Evolutionary conservation across 2,113 vertebrate species (phyloP), one percentile per base, ranked within the genome.

Genomic region (Taurulus bubalis): DNA sequence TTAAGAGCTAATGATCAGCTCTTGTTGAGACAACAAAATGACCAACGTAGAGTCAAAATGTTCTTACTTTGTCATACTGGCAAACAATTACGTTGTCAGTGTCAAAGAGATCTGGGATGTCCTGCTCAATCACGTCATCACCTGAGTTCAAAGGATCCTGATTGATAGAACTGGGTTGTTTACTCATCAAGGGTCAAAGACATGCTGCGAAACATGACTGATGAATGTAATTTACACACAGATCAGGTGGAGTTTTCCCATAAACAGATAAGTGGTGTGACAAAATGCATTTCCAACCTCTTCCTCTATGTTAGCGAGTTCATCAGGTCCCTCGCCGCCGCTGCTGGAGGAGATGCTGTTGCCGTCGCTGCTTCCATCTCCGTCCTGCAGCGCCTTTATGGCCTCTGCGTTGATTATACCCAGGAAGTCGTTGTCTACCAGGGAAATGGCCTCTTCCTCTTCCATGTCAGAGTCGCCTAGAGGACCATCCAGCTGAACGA

Each of bases 91-190:
- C 95, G 40, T 99, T 98, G 85, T 99, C 96, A 0, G 97, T 98
- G 87, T 99, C 98, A 93, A 99, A 99, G 81, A 99, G 94, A 91
- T 99, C 98, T 6, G 97, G 95, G 80, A 95, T 95, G 80, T 99
- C 98, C 91, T 99, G 98, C 56, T 99, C 98, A 63, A 98, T 97
- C 81, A 98, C 96, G 59, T 99, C 98, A 83, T 99, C 98, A 20
- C 94, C 96, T 22, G 98, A 99, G 94, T 99, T 99, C 86, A 99
- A 90, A 69, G 98, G 97, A 85, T 99, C 98, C 98, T 99, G 88
- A 71, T 38, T 0, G 38, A 62, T 8, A 74, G 51, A 71, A 58
- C 24, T 7, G 36, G 0, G 8, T 64, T 47, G 62, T 49, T 67
- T 22, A 49, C 32, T 56, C 2, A 4, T 34, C 3, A 11, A 16